Conservation (phyloP, 2,797 vertebrate species). For the Eidolon dupreanum region DNA sequence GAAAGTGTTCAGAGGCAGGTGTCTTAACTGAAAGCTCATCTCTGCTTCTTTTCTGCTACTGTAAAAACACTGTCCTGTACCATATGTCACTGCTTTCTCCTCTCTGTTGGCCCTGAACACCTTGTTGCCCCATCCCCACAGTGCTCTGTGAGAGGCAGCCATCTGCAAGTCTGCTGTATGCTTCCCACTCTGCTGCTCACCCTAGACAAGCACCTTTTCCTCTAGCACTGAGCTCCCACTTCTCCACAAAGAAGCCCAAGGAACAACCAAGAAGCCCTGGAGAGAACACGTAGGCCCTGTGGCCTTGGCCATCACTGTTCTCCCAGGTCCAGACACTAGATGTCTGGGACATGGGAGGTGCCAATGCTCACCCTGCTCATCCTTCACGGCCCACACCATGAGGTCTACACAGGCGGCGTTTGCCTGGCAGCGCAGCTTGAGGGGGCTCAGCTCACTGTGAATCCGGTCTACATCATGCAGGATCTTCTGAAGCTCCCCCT, state of each 20-base stretch:
- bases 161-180: background rate
- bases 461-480: constrained; percentile 95
- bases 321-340: background rate
- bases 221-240: background rate
- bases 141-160: background rate
- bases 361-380: constrained; percentile 93
- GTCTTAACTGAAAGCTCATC: background rate
- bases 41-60: background rate
- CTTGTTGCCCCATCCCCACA: background rate
- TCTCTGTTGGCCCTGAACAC: background rate
- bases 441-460: constrained; percentile 94
- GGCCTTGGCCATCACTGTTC: background rate
- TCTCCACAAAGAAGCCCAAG: background rate
- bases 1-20: background rate
- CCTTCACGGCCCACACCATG: constrained; percentile 99
- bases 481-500: constrained; percentile 96
- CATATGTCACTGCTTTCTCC: background rate
- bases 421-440: constrained; percentile 97
- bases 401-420: constrained; percentile 98
- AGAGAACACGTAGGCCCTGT: background rate
- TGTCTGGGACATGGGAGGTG: fast-evolving
- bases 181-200: background rate
- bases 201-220: background rate
- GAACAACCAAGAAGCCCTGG: background rate
- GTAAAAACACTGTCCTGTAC: background rate